Percentiles rank a stretch among this genome's conserved stretches.
These are phyloP conservation scores for Netelia virgata DNA, from an alignment of 2,888 invertebrate genomes.

Conservation along the genomic window DNA sequence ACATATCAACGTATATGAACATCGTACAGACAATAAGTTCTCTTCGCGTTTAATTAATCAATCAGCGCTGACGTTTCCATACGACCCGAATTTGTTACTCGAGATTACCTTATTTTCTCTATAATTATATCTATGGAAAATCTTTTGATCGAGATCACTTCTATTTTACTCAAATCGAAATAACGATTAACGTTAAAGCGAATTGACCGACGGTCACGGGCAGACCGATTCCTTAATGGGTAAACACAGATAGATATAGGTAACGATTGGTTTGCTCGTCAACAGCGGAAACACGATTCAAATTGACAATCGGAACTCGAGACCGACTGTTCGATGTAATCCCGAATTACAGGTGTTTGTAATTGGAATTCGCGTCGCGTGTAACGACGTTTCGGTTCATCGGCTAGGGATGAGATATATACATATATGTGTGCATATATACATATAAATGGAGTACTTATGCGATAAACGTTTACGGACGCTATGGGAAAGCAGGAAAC, in stretches of 20 bases:
- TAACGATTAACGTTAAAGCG: slow-evolving; percentile 36
- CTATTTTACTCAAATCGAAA: slow-evolving; percentile 42
- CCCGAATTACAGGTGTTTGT: slow-evolving; percentile 73
- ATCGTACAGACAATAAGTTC: slow-evolving; percentile 19
- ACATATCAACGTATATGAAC: slow-evolving; percentile 3
- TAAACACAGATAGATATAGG: not conserved
- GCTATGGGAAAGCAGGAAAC: slow-evolving; percentile 8
- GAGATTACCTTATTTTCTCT: not conserved
- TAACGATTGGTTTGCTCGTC: slow-evolving; percentile 55
- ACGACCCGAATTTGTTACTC: slow-evolving; percentile 32
- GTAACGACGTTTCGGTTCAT: slow-evolving; percentile 67
- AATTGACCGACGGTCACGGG: slow-evolving; percentile 42
- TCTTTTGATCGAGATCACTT: not conserved
- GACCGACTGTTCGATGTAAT: slow-evolving; percentile 68
- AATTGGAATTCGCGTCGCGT: slow-evolving; percentile 72
- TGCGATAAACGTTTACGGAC: slow-evolving; percentile 10
- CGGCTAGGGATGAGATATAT: slow-evolving; percentile 15
- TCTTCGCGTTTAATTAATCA: slow-evolving; percentile 61
- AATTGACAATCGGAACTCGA: slow-evolving; percentile 71
- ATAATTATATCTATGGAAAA: not conserved
- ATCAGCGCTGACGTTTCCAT: slow-evolving; percentile 48
- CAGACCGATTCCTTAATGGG: slow-evolving; percentile 43
- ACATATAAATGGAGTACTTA: not conserved
- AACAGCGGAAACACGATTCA: slow-evolving; percentile 61
- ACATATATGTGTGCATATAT: not conserved